A percentile compares a stretch with the other conserved stretches of the same genome.
phyloP scores from a whole-genome alignment of 1,140 invertebrate genomes.

The Magallana ariakensis region DNA sequence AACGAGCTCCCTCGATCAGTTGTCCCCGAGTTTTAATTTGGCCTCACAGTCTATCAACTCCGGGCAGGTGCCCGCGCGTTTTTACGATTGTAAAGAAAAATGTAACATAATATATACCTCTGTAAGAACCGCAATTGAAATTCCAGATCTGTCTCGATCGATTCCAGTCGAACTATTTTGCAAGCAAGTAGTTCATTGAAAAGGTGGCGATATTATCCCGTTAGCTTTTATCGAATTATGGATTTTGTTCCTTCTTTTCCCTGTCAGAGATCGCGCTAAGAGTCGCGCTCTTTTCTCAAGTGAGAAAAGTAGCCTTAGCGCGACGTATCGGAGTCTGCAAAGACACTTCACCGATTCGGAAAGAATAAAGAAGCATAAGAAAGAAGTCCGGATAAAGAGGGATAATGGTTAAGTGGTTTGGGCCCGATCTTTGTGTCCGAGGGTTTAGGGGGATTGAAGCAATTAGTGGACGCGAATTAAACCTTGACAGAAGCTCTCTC shows the following conservation, averaged over 20 bases:
- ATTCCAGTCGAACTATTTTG: not conserved
- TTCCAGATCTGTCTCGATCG: slow-evolving; percentile 6
- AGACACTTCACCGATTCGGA: not conserved
- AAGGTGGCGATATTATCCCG: not conserved
- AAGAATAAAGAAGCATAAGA: not conserved
- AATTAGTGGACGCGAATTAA: no score
- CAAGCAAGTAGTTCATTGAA: slow-evolving; percentile 13
- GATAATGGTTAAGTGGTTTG: not conserved
- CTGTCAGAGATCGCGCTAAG: slow-evolving; percentile 21
- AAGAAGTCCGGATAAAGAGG: not conserved
- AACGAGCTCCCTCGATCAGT: not conserved
- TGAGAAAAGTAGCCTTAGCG: not conserved
- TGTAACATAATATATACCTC: not conserved
- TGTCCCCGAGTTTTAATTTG: not conserved
- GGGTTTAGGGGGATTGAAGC: no score
- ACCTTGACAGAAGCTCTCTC: no score
- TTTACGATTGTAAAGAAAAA: not conserved
- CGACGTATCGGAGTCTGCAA: not conserved
- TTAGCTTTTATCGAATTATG: slow-evolving; percentile 14
- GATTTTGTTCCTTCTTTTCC: slow-evolving; percentile 16
- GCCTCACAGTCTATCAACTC: not conserved
- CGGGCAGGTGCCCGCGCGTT: not conserved
- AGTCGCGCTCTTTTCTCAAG: not conserved
- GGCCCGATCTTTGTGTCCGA: not conserved
- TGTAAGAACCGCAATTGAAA: slow-evolving; percentile 1